Evolutionary conservation across 2,113 vertebrate genomes (phyloP).

Genomic region (Pseudorhombus dupliciocellatus): DNA sequence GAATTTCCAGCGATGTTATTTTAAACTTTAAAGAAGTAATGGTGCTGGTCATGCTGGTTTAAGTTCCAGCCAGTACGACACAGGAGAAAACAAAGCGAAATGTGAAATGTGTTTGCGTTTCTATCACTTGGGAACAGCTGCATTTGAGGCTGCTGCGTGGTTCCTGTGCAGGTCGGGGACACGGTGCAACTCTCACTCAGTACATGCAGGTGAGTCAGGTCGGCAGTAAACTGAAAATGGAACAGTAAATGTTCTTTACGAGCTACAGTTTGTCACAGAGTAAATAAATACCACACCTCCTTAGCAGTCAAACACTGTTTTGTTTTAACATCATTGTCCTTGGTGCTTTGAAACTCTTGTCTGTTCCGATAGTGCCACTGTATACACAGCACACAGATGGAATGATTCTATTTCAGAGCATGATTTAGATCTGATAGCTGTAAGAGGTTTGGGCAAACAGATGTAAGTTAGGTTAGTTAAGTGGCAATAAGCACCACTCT

Average conservation of each 20-base stretch:
- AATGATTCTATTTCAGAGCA: neutral
- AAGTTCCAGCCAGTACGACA: neutral
- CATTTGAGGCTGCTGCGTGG: neutral
- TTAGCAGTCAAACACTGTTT: neutral
- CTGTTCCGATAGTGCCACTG: neutral
- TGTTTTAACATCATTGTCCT: neutral
- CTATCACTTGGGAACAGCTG: too few species aligned
- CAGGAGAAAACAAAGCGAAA: neutral
- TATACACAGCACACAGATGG: neutral
- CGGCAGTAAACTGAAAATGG: slow-evolving; percentile 4
- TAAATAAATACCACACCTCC: slow-evolving; percentile 7
- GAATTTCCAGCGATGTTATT: neutral
- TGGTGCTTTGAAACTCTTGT: slow-evolving; percentile 11
- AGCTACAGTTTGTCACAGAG: slow-evolving; percentile 18
- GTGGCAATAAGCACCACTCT: too few species aligned
- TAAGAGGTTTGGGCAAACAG: neutral
- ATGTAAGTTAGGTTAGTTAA: too few species aligned
- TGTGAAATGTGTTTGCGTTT: neutral
- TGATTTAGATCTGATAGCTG: neutral
- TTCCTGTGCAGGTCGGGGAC: neutral
- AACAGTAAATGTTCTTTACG: slow-evolving; percentile 18
- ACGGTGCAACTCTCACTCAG: neutral
- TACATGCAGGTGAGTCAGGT: slow-evolving; percentile 3
- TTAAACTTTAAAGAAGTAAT: neutral
- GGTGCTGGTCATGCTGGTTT: neutral